A percentile compares a stretch with the other conserved stretches of the same genome.
phyloP scores from a whole-genome alignment of 2,888 invertebrate genomes.

The Tetheella fluctuosa region DNA sequence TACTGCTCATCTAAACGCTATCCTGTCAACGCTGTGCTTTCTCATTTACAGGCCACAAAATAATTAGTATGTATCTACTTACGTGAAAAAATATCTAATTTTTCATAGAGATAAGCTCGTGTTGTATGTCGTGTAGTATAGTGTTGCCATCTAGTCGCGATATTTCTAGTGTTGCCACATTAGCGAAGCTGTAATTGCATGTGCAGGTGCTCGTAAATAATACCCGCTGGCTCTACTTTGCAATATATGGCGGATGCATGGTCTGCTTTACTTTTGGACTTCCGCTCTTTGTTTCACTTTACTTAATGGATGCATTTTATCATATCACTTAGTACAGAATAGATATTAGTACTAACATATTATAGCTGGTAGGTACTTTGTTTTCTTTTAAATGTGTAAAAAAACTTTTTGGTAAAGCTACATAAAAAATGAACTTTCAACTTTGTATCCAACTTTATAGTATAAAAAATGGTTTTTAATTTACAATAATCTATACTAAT shows the following conservation, averaged over 20 bases:
- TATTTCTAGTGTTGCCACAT: constrained; percentile 57
- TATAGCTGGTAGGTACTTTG: too few species aligned
- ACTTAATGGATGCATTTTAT: constrained; percentile 30
- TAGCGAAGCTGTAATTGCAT: constrained; percentile 55
- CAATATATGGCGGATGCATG: constrained; percentile 33
- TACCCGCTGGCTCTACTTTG: constrained; percentile 22
- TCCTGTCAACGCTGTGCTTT: too few species aligned
- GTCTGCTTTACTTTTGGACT: constrained; percentile 30
- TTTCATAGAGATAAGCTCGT: constrained; percentile 33
- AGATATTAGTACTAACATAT: constrained; percentile 12
- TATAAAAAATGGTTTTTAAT: too few species aligned
- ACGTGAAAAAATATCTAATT: neutral
- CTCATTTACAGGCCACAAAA: too few species aligned
- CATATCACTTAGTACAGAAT: too few species aligned
- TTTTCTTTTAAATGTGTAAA: neutral
- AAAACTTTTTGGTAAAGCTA: too few species aligned
- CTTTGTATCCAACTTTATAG: too few species aligned
- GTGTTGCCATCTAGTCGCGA: constrained; percentile 30
- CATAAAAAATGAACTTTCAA: too few species aligned
- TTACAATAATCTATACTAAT: too few species aligned
- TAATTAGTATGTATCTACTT: too few species aligned
- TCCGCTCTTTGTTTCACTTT: constrained; percentile 36
- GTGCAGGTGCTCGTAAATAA: constrained; percentile 58
- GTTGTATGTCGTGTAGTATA: constrained; percentile 35
- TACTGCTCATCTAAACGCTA: too few species aligned